These are phyloP conservation scores for Basileuterus tristriatus DNA, from an alignment of 2,797 vertebrate species.

Conservation along the genomic window DNA sequence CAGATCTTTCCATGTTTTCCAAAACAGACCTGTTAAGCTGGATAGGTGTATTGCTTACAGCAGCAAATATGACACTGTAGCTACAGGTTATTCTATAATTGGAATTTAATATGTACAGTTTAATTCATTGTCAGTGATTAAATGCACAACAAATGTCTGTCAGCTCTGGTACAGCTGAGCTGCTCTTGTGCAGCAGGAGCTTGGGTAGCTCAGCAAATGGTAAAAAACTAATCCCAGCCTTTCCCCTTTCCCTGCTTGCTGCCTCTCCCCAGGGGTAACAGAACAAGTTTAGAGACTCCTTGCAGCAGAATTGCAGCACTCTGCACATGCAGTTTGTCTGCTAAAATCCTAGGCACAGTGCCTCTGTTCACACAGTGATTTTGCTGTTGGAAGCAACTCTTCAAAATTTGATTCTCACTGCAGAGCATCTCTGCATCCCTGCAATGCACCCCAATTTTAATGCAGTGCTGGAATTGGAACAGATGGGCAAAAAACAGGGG, in stretches of 20 bases:
- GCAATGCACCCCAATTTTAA: not conserved
- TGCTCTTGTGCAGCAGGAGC: slow-evolving; percentile 57
- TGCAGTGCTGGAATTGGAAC: rapidly evolving
- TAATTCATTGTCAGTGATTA: slow-evolving; percentile 72
- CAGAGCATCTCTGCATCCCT: not conserved
- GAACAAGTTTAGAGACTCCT: not conserved
- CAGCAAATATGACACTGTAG: slow-evolving; percentile 44
- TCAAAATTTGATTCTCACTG: not conserved
- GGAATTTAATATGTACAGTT: slow-evolving; percentile 70
- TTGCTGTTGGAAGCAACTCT: not conserved
- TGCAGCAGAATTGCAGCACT: not conserved
- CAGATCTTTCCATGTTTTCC: slow-evolving; percentile 49
- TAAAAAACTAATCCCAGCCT: slow-evolving; percentile 26
- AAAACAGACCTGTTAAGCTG: slow-evolving; percentile 4
- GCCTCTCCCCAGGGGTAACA: not conserved
- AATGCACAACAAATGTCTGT: slow-evolving; percentile 60
- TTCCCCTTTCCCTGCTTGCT: not conserved
- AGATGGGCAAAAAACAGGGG: not conserved
- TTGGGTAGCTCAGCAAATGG: slow-evolving; percentile 56
- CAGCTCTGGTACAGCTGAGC: slow-evolving; percentile 60
- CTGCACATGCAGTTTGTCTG: not conserved
- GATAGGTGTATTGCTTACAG: slow-evolving; percentile 45
- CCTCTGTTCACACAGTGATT: rapidly evolving
- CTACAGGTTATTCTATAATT: slow-evolving; percentile 69
- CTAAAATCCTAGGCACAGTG: not conserved